Evolutionary conservation across 2,113 vertebrate genomes (phyloP), one percentile per base, ranked within the genome.

Genomic region (Kryptolebias marmoratus): DNA sequence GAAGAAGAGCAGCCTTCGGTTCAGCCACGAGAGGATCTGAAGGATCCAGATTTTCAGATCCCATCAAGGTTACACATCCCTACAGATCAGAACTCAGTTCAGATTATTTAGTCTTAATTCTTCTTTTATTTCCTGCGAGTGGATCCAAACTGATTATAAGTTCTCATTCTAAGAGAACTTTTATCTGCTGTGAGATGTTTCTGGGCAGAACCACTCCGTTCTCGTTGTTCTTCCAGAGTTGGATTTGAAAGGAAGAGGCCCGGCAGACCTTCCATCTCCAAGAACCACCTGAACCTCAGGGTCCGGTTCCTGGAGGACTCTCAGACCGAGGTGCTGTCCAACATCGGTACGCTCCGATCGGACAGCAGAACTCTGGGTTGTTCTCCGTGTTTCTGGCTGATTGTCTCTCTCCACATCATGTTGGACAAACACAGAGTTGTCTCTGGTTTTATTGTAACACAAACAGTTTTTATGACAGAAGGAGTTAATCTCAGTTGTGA

Each of bases 301-400:
- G 31, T 87, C 61, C 54, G 81, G 32, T 10, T 87, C n/a, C 72
- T 87, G 75, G 48, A 67, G 64, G 67, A 70, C 68, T 52, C 30
- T 4, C 48, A 60, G 16, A 57, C 42, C 2, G 18, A 53, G 0
- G 52, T 79, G 7, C 78, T 83, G 30, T 77, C 74, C 22, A 64
- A 77, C 36, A 53, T 2, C 1, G 39, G 74, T 77, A 56, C 5
- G 56, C 1, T 15, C 8, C 2, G 5, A 4, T 12, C 14, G 1
- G 2, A 3, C 44, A 45, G 44, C 44, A 11, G 44, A 45, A 45
- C 44, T 45, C 11, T 45, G 10, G 10, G 44, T 13, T 8, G 6
- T 5, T 47, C 12, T 42, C 5, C 10, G 39, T 42, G 5, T 5
- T 10, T 9, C 39, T 9, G 10, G 32, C 5, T 10, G 39, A 8